Evolutionary conservation across 2,113 vertebrate species (phyloP), one percentile per base, ranked within the genome.

Genomic region (Trinectes maculatus): DNA sequence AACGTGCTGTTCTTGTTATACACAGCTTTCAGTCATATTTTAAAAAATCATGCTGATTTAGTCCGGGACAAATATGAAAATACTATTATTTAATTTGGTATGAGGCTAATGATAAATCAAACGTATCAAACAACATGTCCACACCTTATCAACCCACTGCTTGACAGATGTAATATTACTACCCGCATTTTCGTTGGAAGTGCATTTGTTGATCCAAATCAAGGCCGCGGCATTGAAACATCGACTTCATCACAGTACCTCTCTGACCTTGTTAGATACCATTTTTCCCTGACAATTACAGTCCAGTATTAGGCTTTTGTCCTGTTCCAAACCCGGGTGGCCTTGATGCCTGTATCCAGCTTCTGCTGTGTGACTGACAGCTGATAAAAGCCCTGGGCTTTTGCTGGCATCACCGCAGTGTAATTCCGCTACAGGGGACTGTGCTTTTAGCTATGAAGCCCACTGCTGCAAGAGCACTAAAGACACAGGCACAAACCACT

Each of bases 361-460:
- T 67, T 64, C 86, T 83, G 56, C 73, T 62, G 69, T 33, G 49
- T 86, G 85, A 89, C 85, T 89, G 89, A 87, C 87, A 89, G 77
- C 78, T 79, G 75, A 86, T 89, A 83, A 90, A 89, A 88, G 87
- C 87, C 33, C 73, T 70, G 66, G 74, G 78, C 82, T 87, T 72
- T 82, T 67, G 82, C 83, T 79, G 74, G 76, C 86, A 33, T 89
- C 85, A 74, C 77, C 19, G 29, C 60, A 72, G 55, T 89, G 79
- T 86, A 84, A 90, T 89, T 89, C 85, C 84, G 83, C 86, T 83
- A 85, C 86, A 87, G 79, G 83, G 80, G 77, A 85, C 82, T 80
- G 80, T 71, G 85, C 85, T 89, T 90, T 91, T 85, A 88, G 84
- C 79, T 76, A 80, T 74, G 77, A 83, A 85, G 85, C 84, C 67